These are phyloP conservation scores for Formicarius rufipectus DNA, from an alignment of 2,113 vertebrate species.

Conservation along the genomic window DNA sequence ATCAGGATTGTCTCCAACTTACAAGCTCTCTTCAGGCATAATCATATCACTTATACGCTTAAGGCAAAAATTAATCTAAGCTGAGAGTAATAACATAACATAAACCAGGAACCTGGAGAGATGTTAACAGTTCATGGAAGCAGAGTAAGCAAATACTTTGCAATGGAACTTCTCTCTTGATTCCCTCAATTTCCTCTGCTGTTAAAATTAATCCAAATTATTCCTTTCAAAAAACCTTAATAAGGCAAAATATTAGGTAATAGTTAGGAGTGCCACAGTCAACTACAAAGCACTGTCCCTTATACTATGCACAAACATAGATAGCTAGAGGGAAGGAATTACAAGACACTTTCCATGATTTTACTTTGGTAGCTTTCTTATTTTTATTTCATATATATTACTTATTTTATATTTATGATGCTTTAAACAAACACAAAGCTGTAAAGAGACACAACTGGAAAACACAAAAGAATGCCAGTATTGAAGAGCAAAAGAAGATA, in stretches of 20 bases:
- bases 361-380: background rate
- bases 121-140: background rate
- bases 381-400: background rate
- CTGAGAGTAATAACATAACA: background rate
- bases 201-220: background rate
- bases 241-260: background rate
- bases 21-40: conserved; percentile 21
- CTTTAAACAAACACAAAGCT: background rate
- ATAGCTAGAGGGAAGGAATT: background rate
- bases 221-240: background rate
- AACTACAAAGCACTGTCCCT: background rate
- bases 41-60: background rate
- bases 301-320: background rate
- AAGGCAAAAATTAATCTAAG: conserved; percentile 33
- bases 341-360: background rate
- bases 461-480: background rate
- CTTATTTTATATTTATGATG: background rate
- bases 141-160: background rate
- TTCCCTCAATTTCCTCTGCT: background rate
- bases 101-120: background rate
- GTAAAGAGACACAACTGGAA: background rate
- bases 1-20: conserved; percentile 2
- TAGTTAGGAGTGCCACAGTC: background rate
- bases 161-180: background rate
- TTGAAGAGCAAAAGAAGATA: background rate